These are phyloP conservation scores for Apaloderma vittatum DNA, from an alignment of 2,113 vertebrate genomes.

Conservation along the genomic window DNA sequence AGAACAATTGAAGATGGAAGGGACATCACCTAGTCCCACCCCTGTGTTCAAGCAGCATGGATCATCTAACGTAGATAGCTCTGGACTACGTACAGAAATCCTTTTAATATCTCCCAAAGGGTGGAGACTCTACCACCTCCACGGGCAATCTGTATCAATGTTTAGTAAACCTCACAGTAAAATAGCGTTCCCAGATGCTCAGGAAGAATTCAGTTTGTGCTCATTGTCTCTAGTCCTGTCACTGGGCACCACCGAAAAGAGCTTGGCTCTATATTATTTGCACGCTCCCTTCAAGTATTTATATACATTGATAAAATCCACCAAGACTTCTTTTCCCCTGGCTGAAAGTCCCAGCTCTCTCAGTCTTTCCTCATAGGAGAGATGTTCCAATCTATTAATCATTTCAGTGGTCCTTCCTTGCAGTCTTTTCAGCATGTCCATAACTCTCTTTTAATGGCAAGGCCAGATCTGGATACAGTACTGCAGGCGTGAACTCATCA, in stretches of 20 bases:
- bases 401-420: background rate
- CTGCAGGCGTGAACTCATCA: background rate
- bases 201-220: background rate
- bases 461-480: background rate
- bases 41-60: fast-evolving
- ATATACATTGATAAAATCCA: background rate
- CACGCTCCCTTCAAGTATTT: background rate
- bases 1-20: background rate
- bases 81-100: background rate
- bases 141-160: background rate
- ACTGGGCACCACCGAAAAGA: background rate
- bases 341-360: background rate
- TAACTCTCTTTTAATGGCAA: background rate
- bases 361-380: background rate
- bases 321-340: background rate
- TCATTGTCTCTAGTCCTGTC: background rate
- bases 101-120: background rate
- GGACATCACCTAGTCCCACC: background rate
- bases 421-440: background rate
- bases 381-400: background rate
- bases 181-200: background rate
- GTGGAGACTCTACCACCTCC: background rate
- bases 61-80: background rate
- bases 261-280: background rate
- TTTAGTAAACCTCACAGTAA: background rate